These are phyloP conservation scores for Crotalus tigris DNA, from an alignment of 2,113 vertebrate species.

Conservation along the genomic window DNA sequence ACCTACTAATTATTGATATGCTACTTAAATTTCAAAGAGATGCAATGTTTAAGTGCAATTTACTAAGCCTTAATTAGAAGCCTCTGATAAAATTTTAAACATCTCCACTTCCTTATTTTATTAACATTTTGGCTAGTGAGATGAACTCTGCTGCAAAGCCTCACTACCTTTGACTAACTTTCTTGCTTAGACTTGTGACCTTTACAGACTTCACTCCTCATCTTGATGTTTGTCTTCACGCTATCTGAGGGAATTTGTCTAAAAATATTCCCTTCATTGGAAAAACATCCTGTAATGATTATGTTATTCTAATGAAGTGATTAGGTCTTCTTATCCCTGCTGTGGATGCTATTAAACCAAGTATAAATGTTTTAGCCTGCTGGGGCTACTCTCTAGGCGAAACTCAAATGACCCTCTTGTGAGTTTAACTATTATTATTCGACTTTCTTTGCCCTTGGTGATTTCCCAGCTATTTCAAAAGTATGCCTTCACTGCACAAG, in stretches of 20 bases:
- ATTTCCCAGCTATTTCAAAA: constrained; percentile 41
- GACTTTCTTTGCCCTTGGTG: constrained; percentile 69
- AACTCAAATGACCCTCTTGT: constrained; percentile 64
- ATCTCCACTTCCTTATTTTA: background rate
- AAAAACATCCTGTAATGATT: constrained; percentile 52
- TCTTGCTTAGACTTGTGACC: constrained; percentile 45
- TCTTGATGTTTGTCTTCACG: constrained; percentile 33
- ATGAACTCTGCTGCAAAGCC: background rate
- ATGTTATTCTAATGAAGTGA: constrained; percentile 60
- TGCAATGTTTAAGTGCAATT: background rate
- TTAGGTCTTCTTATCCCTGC: constrained; percentile 62
- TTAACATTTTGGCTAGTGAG: background rate
- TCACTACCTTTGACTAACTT: background rate
- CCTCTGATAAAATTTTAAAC: background rate
- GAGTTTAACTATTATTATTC: constrained; percentile 62
- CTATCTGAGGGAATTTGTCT: constrained; percentile 34
- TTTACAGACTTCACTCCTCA: constrained; percentile 5
- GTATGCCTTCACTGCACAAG: background rate
- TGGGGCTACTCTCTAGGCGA: constrained; percentile 63
- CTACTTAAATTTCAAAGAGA: constrained; percentile 17
- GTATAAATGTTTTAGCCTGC: constrained; percentile 63
- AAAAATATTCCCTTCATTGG: constrained; percentile 31
- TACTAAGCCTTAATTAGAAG: background rate
- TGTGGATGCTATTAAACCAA: constrained; percentile 58
- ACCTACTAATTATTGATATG: background rate